A percentile compares a stretch with the other conserved stretches of the same genome.
These are phyloP conservation scores for Arvicanthis niloticus DNA, from an alignment of 2,113 vertebrate species.

Conservation along the genomic window DNA sequence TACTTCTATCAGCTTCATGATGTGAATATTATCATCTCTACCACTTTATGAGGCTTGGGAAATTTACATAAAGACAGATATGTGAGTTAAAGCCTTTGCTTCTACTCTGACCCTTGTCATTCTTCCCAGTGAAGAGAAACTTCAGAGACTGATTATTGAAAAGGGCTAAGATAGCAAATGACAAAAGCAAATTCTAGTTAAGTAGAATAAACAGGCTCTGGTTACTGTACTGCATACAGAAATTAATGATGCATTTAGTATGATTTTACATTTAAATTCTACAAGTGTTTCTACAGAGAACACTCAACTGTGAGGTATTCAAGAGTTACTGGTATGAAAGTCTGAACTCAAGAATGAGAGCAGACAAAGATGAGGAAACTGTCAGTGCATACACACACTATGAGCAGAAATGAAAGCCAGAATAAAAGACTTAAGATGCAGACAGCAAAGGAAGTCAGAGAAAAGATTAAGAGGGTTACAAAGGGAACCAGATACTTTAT, in stretches of 20 bases:
- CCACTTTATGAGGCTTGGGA: neutral
- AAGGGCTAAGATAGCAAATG: neutral
- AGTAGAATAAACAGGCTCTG: neutral
- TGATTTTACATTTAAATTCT: neutral
- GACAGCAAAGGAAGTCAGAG: neutral
- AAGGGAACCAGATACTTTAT: neutral
- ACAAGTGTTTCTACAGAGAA: neutral
- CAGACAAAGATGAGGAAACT: neutral
- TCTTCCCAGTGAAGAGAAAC: neutral
- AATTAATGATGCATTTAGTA: neutral
- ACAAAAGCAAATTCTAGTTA: neutral
- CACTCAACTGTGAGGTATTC: no score
- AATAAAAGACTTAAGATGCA: neutral
- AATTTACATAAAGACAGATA: neutral
- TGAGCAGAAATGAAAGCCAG: neutral
- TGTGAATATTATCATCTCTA: neutral
- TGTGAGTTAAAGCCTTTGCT: neutral
- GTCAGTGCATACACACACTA: neutral
- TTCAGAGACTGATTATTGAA: neutral
- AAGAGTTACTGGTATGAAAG: neutral
- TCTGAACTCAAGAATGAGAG: neutral
- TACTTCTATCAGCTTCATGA: neutral
- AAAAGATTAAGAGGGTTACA: neutral
- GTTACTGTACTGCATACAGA: fast-evolving
- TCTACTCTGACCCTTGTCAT: neutral